Evolutionary conservation across 1,140 invertebrate species (phyloP), one percentile per base, ranked within the genome.

Genomic region (Eubasilissa regina): DNA sequence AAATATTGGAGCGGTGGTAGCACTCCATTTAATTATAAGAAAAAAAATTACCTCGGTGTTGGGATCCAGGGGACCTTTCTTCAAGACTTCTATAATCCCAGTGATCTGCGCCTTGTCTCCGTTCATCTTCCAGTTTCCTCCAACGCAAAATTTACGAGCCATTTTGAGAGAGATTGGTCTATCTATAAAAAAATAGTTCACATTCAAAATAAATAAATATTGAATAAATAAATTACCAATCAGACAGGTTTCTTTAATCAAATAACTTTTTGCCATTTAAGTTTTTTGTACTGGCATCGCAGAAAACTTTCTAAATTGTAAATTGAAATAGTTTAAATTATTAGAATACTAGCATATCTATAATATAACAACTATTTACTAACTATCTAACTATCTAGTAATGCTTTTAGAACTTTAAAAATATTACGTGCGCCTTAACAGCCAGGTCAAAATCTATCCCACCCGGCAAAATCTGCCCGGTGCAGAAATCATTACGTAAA

Each of bases 51-150:
- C 91, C 86, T 97, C 96, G 73, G 95, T 95, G 85, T 96, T 94
- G 47, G 93, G 87, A 87, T 97, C 94, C 55, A 98, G 87, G 0
- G 93, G 90, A 12, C 93, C 95, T 19, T 89, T 91, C 87, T 94
- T 95, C 48, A 99, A 88, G 84, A 94, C 94, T 17, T 93, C 90
- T 75, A 97, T 90, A 74, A 99, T 97, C 81, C 94, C 95, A 83
- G 94, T 92, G 79, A 99, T 97, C 80, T 93, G 86, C 75, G 89
- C 89, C 83, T 92, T 92, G 81, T 90, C 89, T 73, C 92, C 92
- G 84, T 93, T 93, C 92, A 93, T 93, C 89, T 99, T 99, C 98
- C 98, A 99, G 90, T 99, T 99, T 68, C 98, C 98, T 82, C 98
- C 98, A 85, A 99, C 98, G 85, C 98, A 98, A 89, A 99, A 99